phyloP scores from a whole-genome alignment of 2,113 vertebrate species.

The Aplodontia rufa region DNA sequence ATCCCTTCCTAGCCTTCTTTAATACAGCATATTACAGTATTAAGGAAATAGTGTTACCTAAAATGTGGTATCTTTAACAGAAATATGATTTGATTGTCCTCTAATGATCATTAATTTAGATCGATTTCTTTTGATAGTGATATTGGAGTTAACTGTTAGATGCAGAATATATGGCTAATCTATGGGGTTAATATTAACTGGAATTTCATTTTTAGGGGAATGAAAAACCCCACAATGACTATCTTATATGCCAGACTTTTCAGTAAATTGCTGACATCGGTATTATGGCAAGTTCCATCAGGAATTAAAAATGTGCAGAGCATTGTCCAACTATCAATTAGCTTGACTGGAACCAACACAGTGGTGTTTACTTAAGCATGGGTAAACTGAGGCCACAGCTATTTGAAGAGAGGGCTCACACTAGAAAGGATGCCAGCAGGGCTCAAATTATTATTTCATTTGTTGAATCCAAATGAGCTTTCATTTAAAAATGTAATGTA shows the following conservation, averaged over 20 bases:
- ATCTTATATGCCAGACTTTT: background rate
- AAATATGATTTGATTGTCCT: constrained; percentile 38
- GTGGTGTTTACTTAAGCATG: background rate
- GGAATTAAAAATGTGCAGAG: background rate
- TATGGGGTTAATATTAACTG: constrained; percentile 46
- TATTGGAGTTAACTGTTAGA: constrained; percentile 49
- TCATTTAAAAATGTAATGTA: constrained; percentile 49
- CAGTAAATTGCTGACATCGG: constrained; percentile 2
- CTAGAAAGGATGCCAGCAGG: background rate
- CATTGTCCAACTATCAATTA: background rate
- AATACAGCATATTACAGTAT: constrained; percentile 1
- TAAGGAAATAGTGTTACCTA: constrained; percentile 54
- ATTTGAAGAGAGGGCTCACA: background rate
- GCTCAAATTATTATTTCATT: constrained; percentile 34
- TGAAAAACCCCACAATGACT: background rate
- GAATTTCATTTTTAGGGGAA: constrained; percentile 49
- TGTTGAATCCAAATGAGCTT: constrained; percentile 49
- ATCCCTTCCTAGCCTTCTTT: constrained; percentile 19
- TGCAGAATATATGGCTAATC: constrained; percentile 53
- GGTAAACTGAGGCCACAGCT: constrained; percentile 37
- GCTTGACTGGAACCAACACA: background rate
- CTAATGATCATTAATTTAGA: constrained; percentile 60
- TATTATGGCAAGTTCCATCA: background rate
- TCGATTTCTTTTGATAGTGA: constrained; percentile 47
- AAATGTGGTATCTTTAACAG: constrained; percentile 42